Percentiles rank a stretch among this genome's conserved stretches.
phyloP scores from a whole-genome alignment of 2,797 vertebrate species.

The Phalloptychus januarius region DNA sequence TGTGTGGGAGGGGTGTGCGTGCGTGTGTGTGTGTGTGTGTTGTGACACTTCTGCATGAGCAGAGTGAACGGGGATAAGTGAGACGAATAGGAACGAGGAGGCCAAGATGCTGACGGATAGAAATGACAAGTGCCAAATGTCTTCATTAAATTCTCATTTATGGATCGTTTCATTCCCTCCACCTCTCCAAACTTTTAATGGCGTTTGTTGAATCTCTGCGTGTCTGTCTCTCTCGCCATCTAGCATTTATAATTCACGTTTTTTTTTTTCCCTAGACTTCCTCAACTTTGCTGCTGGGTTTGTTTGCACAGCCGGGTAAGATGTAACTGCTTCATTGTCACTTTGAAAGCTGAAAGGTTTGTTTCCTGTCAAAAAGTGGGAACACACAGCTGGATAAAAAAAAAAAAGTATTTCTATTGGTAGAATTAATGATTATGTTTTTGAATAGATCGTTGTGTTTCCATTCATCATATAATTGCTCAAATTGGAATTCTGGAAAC shows the following conservation, averaged over 20 bases:
- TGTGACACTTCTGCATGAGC: conserved; percentile 19
- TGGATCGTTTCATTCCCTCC: conserved; percentile 50
- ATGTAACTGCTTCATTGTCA: not conserved
- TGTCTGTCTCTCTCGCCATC: conserved; percentile 27
- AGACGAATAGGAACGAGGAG: conserved; percentile 27
- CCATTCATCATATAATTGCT: no score
- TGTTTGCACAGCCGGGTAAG: not conserved
- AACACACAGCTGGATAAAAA: not conserved
- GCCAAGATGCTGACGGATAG: conserved; percentile 34
- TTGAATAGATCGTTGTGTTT: not conserved
- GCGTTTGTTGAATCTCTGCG: conserved; percentile 29
- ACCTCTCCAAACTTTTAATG: conserved; percentile 57
- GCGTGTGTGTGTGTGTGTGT: conserved; percentile 4
- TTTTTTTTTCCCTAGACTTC: conserved; percentile 15
- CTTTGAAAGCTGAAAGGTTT: not conserved
- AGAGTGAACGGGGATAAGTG: conserved; percentile 11
- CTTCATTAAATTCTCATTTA: conserved; percentile 67
- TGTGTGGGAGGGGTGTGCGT: no score
- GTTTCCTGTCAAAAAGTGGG: not conserved
- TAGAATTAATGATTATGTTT: not conserved
- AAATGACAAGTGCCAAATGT: conserved; percentile 61
- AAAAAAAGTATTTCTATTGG: not conserved
- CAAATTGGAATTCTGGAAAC: no score
- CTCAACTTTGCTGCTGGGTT: conserved; percentile 20
- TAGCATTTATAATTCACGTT: conserved; percentile 15